Conservation (phyloP, 2,113 vertebrate genomes). For the Poeciliopsis retropinna region DNA sequence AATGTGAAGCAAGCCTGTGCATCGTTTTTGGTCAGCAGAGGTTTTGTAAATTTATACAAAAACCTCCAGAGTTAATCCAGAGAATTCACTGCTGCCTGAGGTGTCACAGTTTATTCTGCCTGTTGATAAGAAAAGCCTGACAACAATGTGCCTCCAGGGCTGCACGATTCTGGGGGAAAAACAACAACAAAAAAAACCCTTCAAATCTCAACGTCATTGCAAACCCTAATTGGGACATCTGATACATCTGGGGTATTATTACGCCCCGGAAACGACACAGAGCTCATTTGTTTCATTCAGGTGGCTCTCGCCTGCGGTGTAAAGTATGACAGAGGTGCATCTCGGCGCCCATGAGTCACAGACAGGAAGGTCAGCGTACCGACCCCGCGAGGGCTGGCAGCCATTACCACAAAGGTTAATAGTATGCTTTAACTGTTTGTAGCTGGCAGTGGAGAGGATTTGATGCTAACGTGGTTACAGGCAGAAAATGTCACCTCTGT, state of each 20-base stretch:
- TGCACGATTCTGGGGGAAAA: slow-evolving; percentile 12
- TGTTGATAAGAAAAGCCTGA: slow-evolving; percentile 52
- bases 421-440: slow-evolving; percentile 54
- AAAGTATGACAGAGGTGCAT: slow-evolving; percentile 8
- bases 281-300: slow-evolving; percentile 5
- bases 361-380: background rate
- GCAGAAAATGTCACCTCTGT: slow-evolving; percentile 57
- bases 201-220: slow-evolving; percentile 22
- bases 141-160: slow-evolving; percentile 40
- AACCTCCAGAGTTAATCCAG: slow-evolving; percentile 48
- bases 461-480: slow-evolving; percentile 48
- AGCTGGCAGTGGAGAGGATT: slow-evolving; percentile 28
- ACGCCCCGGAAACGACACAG: slow-evolving; percentile 26
- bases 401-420: slow-evolving; percentile 69
- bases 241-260: background rate
- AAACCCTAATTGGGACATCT: slow-evolving; percentile 48
- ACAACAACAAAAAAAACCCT: background rate
- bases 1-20: too few species aligned
- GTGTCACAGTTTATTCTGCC: slow-evolving; percentile 17
- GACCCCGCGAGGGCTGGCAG: slow-evolving; percentile 13
- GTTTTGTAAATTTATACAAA: slow-evolving; percentile 18
- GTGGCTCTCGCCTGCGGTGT: background rate
- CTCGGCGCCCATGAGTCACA: background rate
- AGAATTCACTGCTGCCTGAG: slow-evolving; percentile 35
- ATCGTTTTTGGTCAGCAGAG: too few species aligned